A percentile compares a stretch with the other conserved stretches of the same genome.
These are phyloP conservation scores for Hipparchia semele DNA, from an alignment of 2,888 invertebrate species.

Conservation along the genomic window DNA sequence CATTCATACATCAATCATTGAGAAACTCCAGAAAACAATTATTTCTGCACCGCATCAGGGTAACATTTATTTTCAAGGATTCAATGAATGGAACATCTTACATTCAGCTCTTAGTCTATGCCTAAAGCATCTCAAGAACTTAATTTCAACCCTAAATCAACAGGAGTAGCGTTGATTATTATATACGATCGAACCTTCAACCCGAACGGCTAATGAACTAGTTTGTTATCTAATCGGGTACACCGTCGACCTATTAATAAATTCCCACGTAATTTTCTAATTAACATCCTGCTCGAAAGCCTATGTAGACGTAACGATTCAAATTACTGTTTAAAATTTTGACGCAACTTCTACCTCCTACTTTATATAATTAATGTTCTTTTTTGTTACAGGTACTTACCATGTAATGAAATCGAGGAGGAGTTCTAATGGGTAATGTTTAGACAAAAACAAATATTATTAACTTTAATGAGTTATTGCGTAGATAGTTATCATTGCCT, in stretches of 20 bases:
- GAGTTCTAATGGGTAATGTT: constrained; percentile 21
- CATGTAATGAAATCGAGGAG: constrained; percentile 41
- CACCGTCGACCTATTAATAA: constrained; percentile 79
- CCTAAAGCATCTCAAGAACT: not conserved
- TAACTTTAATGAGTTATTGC: constrained; percentile 44
- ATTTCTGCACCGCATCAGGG: not conserved
- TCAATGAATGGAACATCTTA: constrained; percentile 4
- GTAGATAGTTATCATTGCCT: not conserved
- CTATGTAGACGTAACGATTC: constrained; percentile 27
- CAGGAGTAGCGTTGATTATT: constrained; percentile 46
- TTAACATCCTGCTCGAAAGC: constrained; percentile 66
- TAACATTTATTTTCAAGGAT: constrained; percentile 1
- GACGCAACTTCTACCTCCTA: constrained; percentile 8
- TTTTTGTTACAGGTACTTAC: constrained; percentile 70
- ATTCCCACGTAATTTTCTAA: constrained; percentile 81
- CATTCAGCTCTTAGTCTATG: constrained; percentile 9
- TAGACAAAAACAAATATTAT: constrained; percentile 28
- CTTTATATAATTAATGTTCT: constrained; percentile 37
- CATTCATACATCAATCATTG: constrained; percentile 15
- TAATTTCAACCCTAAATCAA: constrained; percentile 65
- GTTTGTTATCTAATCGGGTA: constrained; percentile 82
- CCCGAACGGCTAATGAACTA: constrained; percentile 78
- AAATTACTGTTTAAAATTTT: constrained; percentile 23
- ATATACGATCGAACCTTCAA: constrained; percentile 49
- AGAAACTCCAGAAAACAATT: constrained; percentile 8